phyloP scores from a whole-genome alignment of 2,113 vertebrate species.

The Piliocolobus tephrosceles region DNA sequence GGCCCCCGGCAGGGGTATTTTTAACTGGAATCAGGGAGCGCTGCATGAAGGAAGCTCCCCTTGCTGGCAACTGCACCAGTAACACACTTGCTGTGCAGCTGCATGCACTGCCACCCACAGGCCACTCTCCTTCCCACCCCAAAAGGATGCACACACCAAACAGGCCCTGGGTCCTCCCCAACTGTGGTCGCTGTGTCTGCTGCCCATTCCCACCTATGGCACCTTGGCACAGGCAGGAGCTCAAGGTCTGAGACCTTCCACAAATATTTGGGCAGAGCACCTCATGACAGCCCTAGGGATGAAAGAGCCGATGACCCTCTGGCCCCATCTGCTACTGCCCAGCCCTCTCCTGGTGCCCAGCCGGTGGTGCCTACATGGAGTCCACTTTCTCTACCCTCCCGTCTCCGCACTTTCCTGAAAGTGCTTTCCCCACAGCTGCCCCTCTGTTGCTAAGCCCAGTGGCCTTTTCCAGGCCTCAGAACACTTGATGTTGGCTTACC shows the following conservation, averaged over 20 bases:
- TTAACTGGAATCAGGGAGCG: neutral
- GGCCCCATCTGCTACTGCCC: accelerated
- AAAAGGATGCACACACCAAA: neutral
- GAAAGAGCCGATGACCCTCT: neutral
- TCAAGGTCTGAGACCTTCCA: neutral
- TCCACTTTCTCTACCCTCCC: neutral
- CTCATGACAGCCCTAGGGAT: too few relatives aligned
- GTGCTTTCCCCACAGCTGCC: neutral
- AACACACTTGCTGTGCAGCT: neutral
- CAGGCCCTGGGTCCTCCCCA: neutral
- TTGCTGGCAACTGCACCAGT: neutral
- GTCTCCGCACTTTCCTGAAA: neutral
- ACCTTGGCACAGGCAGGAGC: neutral
- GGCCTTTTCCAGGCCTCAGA: neutral
- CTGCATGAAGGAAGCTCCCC: neutral
- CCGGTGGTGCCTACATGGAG: neutral
- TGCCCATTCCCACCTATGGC: accelerated
- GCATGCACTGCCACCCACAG: neutral
- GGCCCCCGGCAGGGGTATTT: neutral
- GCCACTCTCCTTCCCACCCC: neutral
- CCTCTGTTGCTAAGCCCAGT: neutral
- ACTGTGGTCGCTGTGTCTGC: neutral
- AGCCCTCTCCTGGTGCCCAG: neutral
- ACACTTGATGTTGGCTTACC: neutral
- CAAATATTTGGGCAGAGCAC: neutral